A percentile compares a stretch with the other conserved stretches of the same genome.
Evolutionary conservation across 2,797 vertebrate genomes (phyloP).

Genomic region (Tympanoctomys barrerae): DNA sequence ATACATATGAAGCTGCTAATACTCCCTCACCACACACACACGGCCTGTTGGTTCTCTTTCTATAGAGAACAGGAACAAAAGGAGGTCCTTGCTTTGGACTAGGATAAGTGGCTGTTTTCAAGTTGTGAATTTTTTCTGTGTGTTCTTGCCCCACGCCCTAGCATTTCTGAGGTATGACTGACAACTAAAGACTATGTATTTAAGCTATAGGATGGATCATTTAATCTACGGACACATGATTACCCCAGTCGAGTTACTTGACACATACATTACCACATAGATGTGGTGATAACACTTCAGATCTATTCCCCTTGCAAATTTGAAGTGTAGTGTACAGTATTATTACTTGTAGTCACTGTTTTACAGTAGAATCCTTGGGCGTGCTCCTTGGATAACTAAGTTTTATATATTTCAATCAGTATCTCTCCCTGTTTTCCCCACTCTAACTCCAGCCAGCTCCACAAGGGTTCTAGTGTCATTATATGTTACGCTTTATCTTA

Average conservation of each 20-base stretch:
- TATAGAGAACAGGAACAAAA: background rate
- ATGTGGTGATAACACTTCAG: background rate
- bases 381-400: background rate
- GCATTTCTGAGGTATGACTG: background rate
- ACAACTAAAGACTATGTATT: background rate
- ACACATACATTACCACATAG: background rate
- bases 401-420: background rate
- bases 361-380: background rate
- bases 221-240: background rate
- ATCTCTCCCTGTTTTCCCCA: background rate
- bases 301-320: background rate
- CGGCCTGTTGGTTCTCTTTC: background rate
- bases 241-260: background rate
- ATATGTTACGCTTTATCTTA: conserved; percentile 12
- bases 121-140: background rate
- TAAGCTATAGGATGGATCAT: background rate
- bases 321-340: background rate
- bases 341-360: background rate
- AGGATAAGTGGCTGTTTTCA: conserved; percentile 31
- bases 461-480: conserved; percentile 52
- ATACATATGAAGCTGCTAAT: too few species aligned
- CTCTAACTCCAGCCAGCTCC: background rate
- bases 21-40: background rate
- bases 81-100: conserved; percentile 67
- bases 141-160: background rate